Evolutionary conservation across 2,113 vertebrate species (phyloP), one percentile per base, ranked within the genome.

Genomic region (Struthio camelus): DNA sequence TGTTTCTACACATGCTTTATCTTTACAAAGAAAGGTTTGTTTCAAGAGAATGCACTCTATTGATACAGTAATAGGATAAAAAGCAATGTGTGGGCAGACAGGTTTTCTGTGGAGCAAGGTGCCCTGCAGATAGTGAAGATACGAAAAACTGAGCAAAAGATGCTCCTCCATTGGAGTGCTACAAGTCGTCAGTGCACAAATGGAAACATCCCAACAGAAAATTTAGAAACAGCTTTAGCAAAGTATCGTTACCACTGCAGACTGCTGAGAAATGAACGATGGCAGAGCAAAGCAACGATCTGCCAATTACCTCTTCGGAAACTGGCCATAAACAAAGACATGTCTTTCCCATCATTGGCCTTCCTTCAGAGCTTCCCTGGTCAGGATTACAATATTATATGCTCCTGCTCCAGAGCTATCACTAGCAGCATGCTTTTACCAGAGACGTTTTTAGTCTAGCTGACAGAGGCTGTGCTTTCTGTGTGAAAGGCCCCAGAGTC

Each of bases 241-340:
- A 40, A 54, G 36, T 28, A 4, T 25, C 72, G 59, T 59, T 50
- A 71, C 3, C 46, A 25, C 36, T 58, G 54, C 72, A 89, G 64
- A 50, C 32, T 56, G 40, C n/a, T 44, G 9, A 40, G 72, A 80
- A 83, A 59, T 46, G 18, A 90, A 27, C 1, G n/a, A 34, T 53
- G 17, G 25, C 80, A 83, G 28, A 65, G 66, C 34, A 80, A 16
- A 82, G 80, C 66, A 65, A 54, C 14, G 50, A 76, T 24, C 44
- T 85, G 51, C 8, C 51, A 71, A 38, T 14, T 22, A 30, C 11
- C 32, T 56, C 58, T 44, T 38, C 62, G 72, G 64, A 71, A 86
- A 58, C 0, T 12, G 9, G 23, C 72, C 42, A 11, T 6, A 14
- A 92, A 51, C 84, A 73, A 34, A 65, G 51, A 79, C 0, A 0